These are phyloP conservation scores for Gryllus bimaculatus DNA, from an alignment of 1,140 invertebrate species.

Conservation along the genomic window DNA sequence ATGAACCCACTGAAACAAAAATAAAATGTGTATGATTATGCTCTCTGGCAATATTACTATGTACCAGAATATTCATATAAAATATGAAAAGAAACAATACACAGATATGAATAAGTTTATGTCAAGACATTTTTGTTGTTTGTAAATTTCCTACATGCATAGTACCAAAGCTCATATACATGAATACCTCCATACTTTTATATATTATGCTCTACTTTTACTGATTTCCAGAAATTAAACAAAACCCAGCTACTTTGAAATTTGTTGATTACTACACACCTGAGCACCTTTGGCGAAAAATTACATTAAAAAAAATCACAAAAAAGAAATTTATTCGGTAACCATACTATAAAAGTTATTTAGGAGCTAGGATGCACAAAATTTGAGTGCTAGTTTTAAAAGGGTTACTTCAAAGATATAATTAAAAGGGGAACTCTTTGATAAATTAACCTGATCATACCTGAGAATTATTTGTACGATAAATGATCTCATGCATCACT, in stretches of 20 bases:
- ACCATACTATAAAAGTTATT: constrained; percentile 6
- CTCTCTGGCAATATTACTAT: neutral
- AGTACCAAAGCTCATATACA: neutral
- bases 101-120: neutral
- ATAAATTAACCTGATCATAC: constrained; percentile 19
- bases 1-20: neutral
- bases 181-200: neutral
- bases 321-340: constrained; percentile 8
- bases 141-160: neutral
- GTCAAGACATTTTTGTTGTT: neutral
- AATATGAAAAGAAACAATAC: neutral
- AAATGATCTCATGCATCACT: neutral
- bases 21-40: neutral
- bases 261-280: constrained; percentile 9
- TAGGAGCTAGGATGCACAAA: constrained; percentile 9
- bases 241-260: constrained; percentile 5
- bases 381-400: constrained; percentile 14
- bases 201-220: constrained; percentile 3
- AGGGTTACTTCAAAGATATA: neutral
- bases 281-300: constrained; percentile 1
- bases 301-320: neutral
- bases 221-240: neutral
- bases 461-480: constrained; percentile 19
- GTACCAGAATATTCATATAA: neutral
- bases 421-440: constrained; percentile 7